Percentiles rank a stretch among this genome's conserved stretches.
These are phyloP conservation scores for Zosterops borbonicus DNA, from an alignment of 2,113 vertebrate species.

Conservation along the genomic window DNA sequence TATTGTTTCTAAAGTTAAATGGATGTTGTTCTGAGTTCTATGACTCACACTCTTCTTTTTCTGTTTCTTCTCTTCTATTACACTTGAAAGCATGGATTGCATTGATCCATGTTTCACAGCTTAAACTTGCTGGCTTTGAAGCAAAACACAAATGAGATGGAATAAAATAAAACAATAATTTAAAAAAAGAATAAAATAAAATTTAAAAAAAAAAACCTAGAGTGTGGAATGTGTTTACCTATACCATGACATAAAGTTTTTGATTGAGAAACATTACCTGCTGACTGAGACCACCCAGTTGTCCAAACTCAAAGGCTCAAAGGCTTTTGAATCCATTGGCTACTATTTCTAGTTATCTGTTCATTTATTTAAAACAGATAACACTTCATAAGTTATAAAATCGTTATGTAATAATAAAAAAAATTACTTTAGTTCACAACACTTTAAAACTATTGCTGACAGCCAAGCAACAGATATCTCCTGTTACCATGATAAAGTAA, in stretches of 20 bases:
- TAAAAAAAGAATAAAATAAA: background rate
- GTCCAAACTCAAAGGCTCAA: background rate
- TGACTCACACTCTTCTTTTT: background rate
- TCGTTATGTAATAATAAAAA: background rate
- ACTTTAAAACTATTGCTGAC: background rate
- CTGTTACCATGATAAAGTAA: background rate
- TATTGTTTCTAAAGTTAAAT: background rate
- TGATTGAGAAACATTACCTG: background rate
- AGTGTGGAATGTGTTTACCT: background rate
- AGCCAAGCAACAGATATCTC: background rate
- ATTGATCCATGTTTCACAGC: background rate
- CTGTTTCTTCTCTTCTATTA: background rate
- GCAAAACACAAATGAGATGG: background rate
- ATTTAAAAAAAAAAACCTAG: background rate
- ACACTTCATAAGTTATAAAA: background rate
- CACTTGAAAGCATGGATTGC: background rate
- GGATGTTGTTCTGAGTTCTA: background rate
- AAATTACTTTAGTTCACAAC: background rate
- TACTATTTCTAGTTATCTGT: background rate
- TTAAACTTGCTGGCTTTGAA: background rate
- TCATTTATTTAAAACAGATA: background rate
- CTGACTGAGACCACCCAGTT: background rate
- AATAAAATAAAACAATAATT: background rate
- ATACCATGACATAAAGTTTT: accelerated
- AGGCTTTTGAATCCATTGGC: background rate